Percentiles rank a stretch among this genome's conserved stretches.
Evolutionary conservation across 2,888 invertebrate genomes (phyloP).

Genomic region (Cyclophora punctaria): DNA sequence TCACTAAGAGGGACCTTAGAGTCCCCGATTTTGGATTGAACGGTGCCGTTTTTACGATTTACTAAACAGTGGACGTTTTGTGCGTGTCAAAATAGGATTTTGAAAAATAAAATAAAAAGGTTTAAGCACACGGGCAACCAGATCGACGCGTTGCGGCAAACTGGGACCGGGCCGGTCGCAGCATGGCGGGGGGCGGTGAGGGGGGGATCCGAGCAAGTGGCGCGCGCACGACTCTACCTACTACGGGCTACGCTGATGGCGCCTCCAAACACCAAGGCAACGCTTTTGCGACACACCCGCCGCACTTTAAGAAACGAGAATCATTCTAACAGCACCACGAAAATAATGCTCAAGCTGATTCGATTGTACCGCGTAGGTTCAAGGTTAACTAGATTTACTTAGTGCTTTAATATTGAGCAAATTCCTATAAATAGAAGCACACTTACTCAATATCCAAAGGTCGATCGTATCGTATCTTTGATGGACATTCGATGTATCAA

Average conservation of each 20-base stretch:
- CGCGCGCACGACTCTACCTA: conserved; percentile 69
- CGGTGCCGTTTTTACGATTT: conserved; percentile 51
- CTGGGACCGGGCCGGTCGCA: conserved; percentile 62
- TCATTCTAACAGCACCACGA: conserved; percentile 27
- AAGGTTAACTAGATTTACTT: conserved; percentile 52
- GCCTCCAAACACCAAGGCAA: conserved; percentile 66
- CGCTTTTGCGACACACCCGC: conserved; percentile 69
- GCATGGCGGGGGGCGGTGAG: conserved; percentile 46
- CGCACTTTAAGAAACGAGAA: conserved; percentile 46
- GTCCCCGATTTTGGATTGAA: conserved; percentile 49
- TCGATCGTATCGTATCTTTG: too few species aligned
- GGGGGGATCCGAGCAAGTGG: conserved; percentile 55
- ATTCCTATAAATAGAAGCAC: conserved; percentile 25
- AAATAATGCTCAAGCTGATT: conserved; percentile 33
- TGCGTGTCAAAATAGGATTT: conserved; percentile 46
- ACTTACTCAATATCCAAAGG: too few species aligned
- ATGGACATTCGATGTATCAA: too few species aligned
- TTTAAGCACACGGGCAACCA: conserved; percentile 57
- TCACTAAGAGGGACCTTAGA: conserved; percentile 44
- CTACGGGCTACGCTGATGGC: conserved; percentile 67
- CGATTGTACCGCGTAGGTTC: conserved; percentile 49
- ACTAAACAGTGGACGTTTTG: conserved; percentile 40
- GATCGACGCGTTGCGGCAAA: conserved; percentile 71
- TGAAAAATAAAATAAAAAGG: conserved; percentile 31
- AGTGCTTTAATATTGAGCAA: conserved; percentile 24